phyloP scores from a whole-genome alignment of 2,113 vertebrate genomes.

The Boulengeromyrus knoepffleri region DNA sequence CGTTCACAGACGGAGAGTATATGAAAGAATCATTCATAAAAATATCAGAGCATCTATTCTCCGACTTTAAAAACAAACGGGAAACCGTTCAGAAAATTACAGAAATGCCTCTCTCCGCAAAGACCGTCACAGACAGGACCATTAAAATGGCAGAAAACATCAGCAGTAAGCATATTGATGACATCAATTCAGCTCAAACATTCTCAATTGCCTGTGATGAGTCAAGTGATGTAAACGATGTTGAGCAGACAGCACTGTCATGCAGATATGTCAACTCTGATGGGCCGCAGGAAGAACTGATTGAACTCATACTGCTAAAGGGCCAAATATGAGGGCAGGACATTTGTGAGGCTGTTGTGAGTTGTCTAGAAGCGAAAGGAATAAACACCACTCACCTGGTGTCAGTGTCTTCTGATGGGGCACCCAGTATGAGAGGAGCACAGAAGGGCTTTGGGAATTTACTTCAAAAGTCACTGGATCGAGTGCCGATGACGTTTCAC shows the following conservation, averaged over 20 bases:
- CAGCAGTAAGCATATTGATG: slow-evolving; percentile 27
- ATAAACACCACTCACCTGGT: slow-evolving; percentile 29
- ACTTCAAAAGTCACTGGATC: slow-evolving; percentile 26
- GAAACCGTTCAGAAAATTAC: slow-evolving; percentile 37
- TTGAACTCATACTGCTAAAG: slow-evolving; percentile 30
- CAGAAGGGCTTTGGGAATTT: slow-evolving; percentile 36
- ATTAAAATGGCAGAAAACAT: slow-evolving; percentile 37
- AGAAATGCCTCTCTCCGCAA: slow-evolving; percentile 33
- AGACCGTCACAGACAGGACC: slow-evolving; percentile 39
- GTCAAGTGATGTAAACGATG: slow-evolving; percentile 19
- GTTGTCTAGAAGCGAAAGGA: slow-evolving; percentile 23
- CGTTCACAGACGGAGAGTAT: not conserved
- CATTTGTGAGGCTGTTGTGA: slow-evolving; percentile 28
- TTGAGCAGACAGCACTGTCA: slow-evolving; percentile 21
- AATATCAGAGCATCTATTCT: slow-evolving; percentile 18
- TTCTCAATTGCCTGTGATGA: slow-evolving; percentile 26
- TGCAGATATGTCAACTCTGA: no score
- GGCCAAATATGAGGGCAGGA: slow-evolving; percentile 3
- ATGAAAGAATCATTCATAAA: slow-evolving; percentile 1
- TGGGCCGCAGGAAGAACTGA: slow-evolving; percentile 21
- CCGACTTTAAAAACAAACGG: slow-evolving; percentile 38
- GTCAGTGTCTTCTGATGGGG: slow-evolving; percentile 34
- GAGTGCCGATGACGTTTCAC: slow-evolving; percentile 31
- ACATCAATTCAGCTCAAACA: not conserved
- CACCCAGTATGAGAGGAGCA: slow-evolving; percentile 34